A percentile compares a stretch with the other conserved stretches of the same genome.
phyloP scores from a whole-genome alignment of 2,888 invertebrate species.

The Achlya flavicornis region DNA sequence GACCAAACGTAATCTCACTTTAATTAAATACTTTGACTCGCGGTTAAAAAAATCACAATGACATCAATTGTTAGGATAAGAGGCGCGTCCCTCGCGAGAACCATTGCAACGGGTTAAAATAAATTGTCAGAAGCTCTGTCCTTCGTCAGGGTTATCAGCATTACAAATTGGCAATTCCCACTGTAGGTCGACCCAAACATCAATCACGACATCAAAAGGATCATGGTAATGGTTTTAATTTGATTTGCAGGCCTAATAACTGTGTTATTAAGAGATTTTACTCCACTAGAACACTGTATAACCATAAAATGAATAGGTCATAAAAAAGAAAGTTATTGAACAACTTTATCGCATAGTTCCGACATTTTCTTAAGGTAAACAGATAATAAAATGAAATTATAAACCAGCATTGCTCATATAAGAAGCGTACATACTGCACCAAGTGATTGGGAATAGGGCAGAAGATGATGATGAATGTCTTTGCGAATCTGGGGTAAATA shows the following conservation, averaged over 20 bases:
- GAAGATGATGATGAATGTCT: too few relatives aligned
- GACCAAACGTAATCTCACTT: background rate
- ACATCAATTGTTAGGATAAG: too few relatives aligned
- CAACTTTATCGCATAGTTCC: conserved; percentile 11
- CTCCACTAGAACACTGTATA: conserved; percentile 5
- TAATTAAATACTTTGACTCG: conserved; percentile 17
- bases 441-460: too few relatives aligned
- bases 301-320: conserved; percentile 8
- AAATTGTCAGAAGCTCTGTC: conserved; percentile 11
- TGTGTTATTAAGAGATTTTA: background rate
- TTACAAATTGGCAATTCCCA: conserved; percentile 2
- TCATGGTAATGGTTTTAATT: background rate
- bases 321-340: conserved; percentile 12
- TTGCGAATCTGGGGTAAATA: too few relatives aligned
- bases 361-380: conserved; percentile 8
- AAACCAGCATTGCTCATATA: background rate
- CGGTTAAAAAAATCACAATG: too few relatives aligned
- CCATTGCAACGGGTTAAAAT: background rate
- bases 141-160: background rate
- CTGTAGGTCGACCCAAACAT: background rate
- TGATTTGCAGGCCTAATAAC: background rate
- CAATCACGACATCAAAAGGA: background rate
- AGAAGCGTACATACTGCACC: background rate
- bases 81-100: too few relatives aligned
- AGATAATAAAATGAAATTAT: conserved; percentile 11